Percentiles rank a stretch among this genome's conserved stretches.
Conservation (phyloP, 1,140 invertebrate species). For the Bombus ignitus region DNA sequence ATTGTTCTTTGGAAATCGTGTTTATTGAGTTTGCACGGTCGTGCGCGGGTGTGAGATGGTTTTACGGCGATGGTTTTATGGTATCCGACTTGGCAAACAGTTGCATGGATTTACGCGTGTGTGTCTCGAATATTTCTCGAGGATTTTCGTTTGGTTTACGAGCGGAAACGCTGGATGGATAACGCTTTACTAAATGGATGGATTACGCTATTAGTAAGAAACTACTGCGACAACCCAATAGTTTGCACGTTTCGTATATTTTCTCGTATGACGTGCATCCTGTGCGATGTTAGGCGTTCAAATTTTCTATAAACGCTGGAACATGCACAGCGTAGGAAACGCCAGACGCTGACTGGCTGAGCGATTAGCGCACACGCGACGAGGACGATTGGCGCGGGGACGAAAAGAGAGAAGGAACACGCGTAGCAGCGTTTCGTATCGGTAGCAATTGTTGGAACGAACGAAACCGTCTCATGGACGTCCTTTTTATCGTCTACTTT, state of each 20-base stretch:
- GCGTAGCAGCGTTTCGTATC: neutral
- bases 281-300: too few relatives aligned
- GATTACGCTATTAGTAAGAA: too few relatives aligned
- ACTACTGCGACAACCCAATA: too few relatives aligned
- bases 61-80: neutral
- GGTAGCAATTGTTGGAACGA: constrained; percentile 6
- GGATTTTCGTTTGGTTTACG: neutral
- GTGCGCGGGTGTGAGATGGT: neutral
- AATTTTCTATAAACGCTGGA: too few relatives aligned
- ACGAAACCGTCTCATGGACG: neutral
- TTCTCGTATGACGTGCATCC: too few relatives aligned
- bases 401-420: neutral
- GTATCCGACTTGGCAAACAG: neutral
- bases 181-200: too few relatives aligned
- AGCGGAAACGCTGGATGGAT: neutral
- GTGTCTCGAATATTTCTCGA: neutral
- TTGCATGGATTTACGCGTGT: neutral
- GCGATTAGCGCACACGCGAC: constrained; percentile 1
- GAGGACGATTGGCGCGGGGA: neutral
- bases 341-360: too few relatives aligned
- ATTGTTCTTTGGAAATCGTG: neutral
- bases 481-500: constrained; percentile 22
- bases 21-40: neutral
- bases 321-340: neutral
- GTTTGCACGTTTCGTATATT: too few relatives aligned